Conservation (phyloP, 2,797 vertebrate species). For the Rhinichthys osculus region DNA sequence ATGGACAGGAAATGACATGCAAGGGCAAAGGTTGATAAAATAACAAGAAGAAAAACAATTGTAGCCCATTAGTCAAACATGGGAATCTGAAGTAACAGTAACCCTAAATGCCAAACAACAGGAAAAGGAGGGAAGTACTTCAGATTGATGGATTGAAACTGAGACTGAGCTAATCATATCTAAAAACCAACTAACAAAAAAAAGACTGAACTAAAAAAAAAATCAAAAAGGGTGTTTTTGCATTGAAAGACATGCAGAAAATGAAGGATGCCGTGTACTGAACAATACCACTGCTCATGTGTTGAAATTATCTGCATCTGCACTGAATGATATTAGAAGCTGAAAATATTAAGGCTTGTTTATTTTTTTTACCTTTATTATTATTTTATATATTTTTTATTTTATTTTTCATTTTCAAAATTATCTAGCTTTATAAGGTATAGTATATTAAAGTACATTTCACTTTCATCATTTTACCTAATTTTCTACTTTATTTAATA, state of each 20-base stretch:
- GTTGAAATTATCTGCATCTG: neutral
- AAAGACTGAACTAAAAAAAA: too few species aligned
- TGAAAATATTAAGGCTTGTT: neutral
- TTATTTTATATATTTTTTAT: neutral
- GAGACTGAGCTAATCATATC: neutral
- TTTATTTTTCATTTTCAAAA: neutral
- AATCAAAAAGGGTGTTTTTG: too few species aligned
- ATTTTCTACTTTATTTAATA: neutral
- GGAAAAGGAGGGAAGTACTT: neutral
- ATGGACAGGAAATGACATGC: slow-evolving; percentile 49
- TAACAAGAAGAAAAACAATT: slow-evolving; percentile 51
- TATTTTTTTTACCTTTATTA: neutral
- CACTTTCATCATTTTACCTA: neutral
- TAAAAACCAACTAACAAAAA: neutral
- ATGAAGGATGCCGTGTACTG: neutral
- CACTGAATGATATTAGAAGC: neutral
- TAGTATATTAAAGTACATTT: too few species aligned
- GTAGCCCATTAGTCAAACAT: slow-evolving; percentile 40
- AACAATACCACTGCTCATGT: neutral
- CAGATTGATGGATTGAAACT: neutral
- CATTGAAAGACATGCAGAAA: neutral
- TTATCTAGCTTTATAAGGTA: neutral
- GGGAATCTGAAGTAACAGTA: slow-evolving; percentile 32
- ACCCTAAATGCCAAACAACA: slow-evolving; percentile 15
- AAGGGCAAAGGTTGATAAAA: slow-evolving; percentile 50